Evolutionary conservation across 2,888 invertebrate species (phyloP), one percentile per base, ranked within the genome.

Genomic region (Pristionchus arcanus): DNA sequence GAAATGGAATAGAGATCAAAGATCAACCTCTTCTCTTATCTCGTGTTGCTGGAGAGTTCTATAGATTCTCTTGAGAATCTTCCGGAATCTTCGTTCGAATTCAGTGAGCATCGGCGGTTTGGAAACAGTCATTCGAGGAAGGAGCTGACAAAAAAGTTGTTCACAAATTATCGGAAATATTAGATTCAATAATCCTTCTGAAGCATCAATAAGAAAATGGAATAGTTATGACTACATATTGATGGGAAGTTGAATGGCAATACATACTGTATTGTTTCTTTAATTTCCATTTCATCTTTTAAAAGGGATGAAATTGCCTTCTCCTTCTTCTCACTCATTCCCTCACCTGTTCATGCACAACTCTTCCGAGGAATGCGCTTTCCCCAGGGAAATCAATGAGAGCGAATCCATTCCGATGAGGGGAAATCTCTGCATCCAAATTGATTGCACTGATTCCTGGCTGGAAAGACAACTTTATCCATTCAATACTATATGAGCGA

Each of bases 11-110:
- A 34, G 31, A 84, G 34, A 34, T 63, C 59, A 84, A 63, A 84
- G 83, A 37, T 87, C 87, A 42, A 94, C 93, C 91, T 94, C 94
- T 87, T 94, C 94, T 37, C 95, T 90, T 21, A 94, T 94, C 90
- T 95, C 95, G 89, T 94, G 93, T 84, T 94, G 95, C 63, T 95
- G 94, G 55, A 95, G 91, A 90, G 93, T 93, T 63, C 94, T 90
- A 87, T 94, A 95, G 81, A 94, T 93, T 77, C 94, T 91, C 89
- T 95, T 94, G 71, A 95, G 91, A 90, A 95, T 95, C 66, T 91
- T 90, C 66, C 93, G 89, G 89, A 95, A 95, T 59, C 93, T 90
- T 15, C 92, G 93, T 89, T 95, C 95, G 90, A 95, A 95, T 86
- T 95, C 95, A 16, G 92, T 90, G 34, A 93, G 83, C 91, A 94